Conservation (phyloP, 1,140 invertebrate species). For the Choristoneura fumiferana region DNA sequence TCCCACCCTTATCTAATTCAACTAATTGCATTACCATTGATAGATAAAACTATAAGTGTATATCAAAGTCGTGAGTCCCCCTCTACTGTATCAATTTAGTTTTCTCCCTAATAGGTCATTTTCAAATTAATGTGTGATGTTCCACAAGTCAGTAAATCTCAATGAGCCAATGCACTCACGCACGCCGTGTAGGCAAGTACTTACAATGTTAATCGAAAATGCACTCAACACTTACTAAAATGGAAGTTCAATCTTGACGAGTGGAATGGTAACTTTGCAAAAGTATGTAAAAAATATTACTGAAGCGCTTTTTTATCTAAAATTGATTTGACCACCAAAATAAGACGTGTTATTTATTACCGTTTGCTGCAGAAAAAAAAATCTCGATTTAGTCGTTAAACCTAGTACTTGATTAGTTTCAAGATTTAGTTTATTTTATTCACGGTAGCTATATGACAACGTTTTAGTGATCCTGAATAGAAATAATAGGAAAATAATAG, state of each 20-base stretch:
- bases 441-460: too few species aligned
- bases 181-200: conserved; percentile 5
- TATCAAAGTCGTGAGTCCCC: conserved; percentile 30
- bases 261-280: background rate
- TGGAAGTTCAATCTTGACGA: background rate
- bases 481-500: too few species aligned
- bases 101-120: conserved; percentile 26
- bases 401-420: too few species aligned
- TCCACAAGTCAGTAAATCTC: conserved; percentile 33
- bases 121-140: conserved; percentile 26
- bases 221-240: conserved; percentile 19
- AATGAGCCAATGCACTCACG: conserved; percentile 15
- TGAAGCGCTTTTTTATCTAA: too few species aligned
- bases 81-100: conserved; percentile 23
- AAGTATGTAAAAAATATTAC: too few species aligned
- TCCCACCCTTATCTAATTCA: conserved; percentile 35
- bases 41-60: conserved; percentile 15
- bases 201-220: conserved; percentile 34
- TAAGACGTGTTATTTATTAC: too few species aligned
- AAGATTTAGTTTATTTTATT: too few species aligned
- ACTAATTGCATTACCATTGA: conserved; percentile 20
- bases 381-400: too few species aligned
- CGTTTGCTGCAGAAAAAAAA: too few species aligned
- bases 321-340: too few species aligned
- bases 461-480: too few species aligned